Percentiles rank a stretch among this genome's conserved stretches.
Conservation (phyloP, 2,797 vertebrate species). For the Melanotaenia nigrans region DNA sequence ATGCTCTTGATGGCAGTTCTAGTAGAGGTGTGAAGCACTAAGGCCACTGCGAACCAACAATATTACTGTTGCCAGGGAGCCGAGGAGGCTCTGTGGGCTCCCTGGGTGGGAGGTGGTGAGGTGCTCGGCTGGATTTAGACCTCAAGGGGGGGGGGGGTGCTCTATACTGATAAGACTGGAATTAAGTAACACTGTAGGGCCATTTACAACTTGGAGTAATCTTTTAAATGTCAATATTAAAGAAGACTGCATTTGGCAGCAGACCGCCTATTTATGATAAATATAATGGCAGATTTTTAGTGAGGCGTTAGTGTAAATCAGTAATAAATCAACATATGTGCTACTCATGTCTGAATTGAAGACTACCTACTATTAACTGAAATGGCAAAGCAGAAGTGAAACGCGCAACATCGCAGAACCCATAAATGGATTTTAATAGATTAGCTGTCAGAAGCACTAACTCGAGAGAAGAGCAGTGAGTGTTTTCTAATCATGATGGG, state of each 20-base stretch:
- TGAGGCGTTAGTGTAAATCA: neutral
- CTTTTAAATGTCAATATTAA: conserved; percentile 45
- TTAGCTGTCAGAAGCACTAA: conserved; percentile 34
- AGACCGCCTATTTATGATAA: neutral
- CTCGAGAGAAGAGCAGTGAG: conserved; percentile 20
- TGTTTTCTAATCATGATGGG: conserved; percentile 54
- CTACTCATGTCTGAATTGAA: conserved; percentile 12
- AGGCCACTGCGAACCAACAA: conserved; percentile 10
- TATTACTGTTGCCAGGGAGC: conserved; percentile 43
- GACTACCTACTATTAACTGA: neutral
- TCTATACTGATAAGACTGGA: conserved; percentile 63
- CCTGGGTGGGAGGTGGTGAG: conserved; percentile 58
- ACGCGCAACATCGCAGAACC: conserved; percentile 14
- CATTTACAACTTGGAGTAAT: conserved; percentile 37
- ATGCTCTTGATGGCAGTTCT: neutral
- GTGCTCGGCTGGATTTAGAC: conserved; percentile 80
- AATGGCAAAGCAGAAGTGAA: conserved; percentile 30
- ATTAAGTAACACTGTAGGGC: conserved; percentile 27
- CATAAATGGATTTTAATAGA: conserved; percentile 55
- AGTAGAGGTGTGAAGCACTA: conserved; percentile 2
- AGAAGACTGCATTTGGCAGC: neutral
- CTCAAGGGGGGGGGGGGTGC: conserved; percentile 42
- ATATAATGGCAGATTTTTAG: neutral
- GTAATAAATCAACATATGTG: neutral
- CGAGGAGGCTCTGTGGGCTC: conserved; percentile 22